phyloP scores from a whole-genome alignment of 2,797 vertebrate species.

The Manis crassicaudata region DNA sequence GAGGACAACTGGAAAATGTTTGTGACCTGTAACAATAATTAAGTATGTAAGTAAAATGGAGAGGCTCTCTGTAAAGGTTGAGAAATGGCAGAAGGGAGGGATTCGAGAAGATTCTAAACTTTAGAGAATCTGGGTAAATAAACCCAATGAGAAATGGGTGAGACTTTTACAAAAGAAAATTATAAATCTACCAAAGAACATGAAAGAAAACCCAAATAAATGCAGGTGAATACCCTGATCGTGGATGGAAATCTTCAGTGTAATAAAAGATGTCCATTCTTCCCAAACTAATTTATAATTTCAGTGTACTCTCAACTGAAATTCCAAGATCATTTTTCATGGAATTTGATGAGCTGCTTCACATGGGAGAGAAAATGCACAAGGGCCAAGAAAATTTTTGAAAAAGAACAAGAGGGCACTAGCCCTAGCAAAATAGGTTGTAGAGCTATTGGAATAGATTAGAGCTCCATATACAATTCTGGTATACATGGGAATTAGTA shows the following conservation, averaged over 20 bases:
- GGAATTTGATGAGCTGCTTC: background rate
- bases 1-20: background rate
- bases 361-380: background rate
- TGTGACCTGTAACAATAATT: background rate
- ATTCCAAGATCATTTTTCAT: background rate
- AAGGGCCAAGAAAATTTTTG: background rate
- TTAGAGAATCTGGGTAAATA: background rate
- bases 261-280: background rate
- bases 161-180: background rate
- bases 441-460: background rate
- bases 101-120: background rate
- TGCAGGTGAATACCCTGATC: background rate
- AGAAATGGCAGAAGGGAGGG: background rate
- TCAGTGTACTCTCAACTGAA: background rate
- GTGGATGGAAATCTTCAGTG: accelerated
- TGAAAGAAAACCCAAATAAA: background rate
- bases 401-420: background rate
- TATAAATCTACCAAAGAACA: background rate
- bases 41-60: background rate
- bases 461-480: background rate
- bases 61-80: background rate
- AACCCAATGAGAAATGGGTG: background rate
- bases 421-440: background rate
- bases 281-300: background rate
- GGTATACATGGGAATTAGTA: background rate